Evolutionary conservation across 2,113 vertebrate species (phyloP).

Genomic region (Ellobius talpinus): DNA sequence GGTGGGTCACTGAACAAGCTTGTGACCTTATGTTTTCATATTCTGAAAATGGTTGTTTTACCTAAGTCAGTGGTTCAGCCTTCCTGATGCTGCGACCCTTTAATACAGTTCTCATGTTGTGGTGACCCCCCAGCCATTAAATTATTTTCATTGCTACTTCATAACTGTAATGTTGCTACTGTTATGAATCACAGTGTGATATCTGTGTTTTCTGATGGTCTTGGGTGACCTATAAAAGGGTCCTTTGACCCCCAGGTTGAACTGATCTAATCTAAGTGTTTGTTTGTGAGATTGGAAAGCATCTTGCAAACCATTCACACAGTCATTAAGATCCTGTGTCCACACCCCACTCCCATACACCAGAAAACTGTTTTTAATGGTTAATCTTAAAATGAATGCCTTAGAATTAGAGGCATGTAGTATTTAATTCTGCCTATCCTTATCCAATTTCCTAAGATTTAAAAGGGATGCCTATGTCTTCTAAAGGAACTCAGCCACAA

Average conservation of each 20-base stretch:
- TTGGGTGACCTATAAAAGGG: neutral
- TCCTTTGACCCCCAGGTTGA: neutral
- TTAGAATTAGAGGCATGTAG: conserved; percentile 37
- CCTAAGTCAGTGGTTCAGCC: neutral
- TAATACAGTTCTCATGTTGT: neutral
- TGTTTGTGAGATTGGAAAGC: conserved; percentile 30
- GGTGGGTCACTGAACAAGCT: neutral
- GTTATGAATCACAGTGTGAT: neutral
- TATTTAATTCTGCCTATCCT: conserved; percentile 47
- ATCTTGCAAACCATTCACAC: conserved; percentile 6
- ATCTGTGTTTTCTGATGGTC: neutral
- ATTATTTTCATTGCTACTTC: neutral
- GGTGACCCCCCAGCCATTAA: neutral
- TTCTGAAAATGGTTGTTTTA: conserved; percentile 10
- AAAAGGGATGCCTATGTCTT: conserved; percentile 54
- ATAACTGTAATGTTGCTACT: neutral
- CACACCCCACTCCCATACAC: neutral
- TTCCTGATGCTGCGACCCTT: neutral
- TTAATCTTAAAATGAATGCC: conserved; percentile 55
- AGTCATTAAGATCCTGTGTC: neutral
- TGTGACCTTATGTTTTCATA: neutral
- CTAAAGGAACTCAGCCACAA: conserved; percentile 23
- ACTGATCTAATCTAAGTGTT: neutral
- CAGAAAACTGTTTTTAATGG: conserved; percentile 52
- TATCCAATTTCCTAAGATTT: conserved; percentile 49